A percentile compares a stretch with the other conserved stretches of the same genome.
Evolutionary conservation across 2,797 vertebrate genomes (phyloP).

Genomic region (Amblyraja radiata): DNA sequence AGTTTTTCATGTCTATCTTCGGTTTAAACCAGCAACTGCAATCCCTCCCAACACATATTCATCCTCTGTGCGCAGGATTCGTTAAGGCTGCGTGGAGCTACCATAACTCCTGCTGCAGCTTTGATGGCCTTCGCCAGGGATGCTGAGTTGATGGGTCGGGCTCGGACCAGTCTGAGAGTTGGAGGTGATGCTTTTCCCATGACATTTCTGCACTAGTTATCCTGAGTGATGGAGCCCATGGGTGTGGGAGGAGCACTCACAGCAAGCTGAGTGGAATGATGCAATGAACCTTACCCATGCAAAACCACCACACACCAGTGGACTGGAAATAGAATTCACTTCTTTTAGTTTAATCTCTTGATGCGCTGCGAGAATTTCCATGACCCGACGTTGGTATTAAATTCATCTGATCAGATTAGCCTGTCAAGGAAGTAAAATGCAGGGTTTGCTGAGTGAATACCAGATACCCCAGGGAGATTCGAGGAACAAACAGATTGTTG

Average conservation of each 20-base stretch:
- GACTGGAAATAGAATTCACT: too few relatives aligned
- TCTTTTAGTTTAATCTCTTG: background rate
- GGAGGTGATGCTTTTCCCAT: background rate
- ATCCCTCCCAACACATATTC: too few relatives aligned
- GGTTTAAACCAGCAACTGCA: too few relatives aligned
- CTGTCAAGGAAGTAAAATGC: background rate
- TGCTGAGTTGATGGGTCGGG: background rate
- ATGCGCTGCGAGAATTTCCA: background rate
- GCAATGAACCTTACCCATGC: too few relatives aligned
- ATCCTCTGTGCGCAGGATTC: background rate
- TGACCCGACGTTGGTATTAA: background rate
- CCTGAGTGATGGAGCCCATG: background rate
- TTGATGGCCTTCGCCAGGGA: background rate
- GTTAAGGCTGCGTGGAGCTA: background rate
- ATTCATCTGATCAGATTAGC: constrained; percentile 2
- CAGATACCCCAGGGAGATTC: background rate
- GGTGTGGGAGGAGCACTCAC: background rate
- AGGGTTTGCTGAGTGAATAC: background rate
- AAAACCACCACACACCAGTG: background rate
- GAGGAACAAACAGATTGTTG: background rate
- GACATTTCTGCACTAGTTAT: background rate
- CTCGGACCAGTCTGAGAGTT: background rate
- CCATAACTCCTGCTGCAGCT: too few relatives aligned
- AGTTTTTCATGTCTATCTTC: too few relatives aligned
- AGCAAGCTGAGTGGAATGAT: too few relatives aligned